Percentiles rank a stretch among this genome's conserved stretches.
phyloP scores from a whole-genome alignment of 2,113 vertebrate species.

The Nanorana parkeri region DNA sequence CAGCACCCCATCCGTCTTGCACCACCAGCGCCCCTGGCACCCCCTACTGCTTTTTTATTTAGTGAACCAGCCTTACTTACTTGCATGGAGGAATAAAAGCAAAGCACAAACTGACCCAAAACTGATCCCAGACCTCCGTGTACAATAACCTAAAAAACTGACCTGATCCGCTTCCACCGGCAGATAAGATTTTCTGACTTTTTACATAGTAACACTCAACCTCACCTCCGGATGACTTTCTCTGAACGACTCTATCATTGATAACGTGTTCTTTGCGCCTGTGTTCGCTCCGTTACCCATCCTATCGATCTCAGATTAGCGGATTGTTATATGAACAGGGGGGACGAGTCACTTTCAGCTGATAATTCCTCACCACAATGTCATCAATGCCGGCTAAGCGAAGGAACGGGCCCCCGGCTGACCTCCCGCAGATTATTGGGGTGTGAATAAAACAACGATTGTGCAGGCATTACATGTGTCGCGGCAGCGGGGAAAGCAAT shows the following conservation, averaged over 20 bases:
- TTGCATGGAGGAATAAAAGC: no score
- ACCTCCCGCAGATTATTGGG: slow-evolving; percentile 27
- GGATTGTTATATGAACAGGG: neutral
- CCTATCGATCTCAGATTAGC: neutral
- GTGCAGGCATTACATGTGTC: slow-evolving; percentile 31
- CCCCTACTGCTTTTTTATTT: no score
- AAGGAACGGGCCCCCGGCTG: neutral
- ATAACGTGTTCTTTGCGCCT: no score
- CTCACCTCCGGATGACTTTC: neutral
- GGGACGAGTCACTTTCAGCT: neutral
- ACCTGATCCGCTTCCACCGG: neutral
- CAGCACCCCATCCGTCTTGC: no score
- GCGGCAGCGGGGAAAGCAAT: neutral
- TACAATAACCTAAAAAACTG: neutral
- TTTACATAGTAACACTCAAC: neutral
- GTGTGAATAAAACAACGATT: slow-evolving; percentile 42
- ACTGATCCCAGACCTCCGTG: neutral
- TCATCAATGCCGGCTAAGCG: neutral
- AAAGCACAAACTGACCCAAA: no score
- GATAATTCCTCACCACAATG: neutral
- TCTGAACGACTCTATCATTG: neutral
- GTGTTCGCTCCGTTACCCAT: neutral
- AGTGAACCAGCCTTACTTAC: no score
- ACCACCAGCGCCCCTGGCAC: no score
- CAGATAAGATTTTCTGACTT: neutral